Percentiles rank a stretch among this genome's conserved stretches.
Conservation (phyloP, 2,113 vertebrate species). For the Chaenocephalus aceratus region DNA sequence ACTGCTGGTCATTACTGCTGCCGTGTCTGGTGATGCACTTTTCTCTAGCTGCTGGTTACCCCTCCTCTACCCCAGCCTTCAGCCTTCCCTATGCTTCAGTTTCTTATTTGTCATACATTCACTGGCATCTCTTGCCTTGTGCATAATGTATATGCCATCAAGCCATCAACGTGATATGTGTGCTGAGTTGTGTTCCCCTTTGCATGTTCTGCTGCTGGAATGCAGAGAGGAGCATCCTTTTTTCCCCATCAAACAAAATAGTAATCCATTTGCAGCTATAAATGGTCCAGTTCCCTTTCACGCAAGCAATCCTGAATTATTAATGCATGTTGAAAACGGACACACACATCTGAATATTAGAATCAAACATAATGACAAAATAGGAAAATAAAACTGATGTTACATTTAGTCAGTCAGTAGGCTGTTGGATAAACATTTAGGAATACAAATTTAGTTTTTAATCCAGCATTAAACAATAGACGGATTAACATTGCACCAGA, state of each 20-base stretch:
- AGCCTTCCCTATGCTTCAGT: constrained; percentile 14
- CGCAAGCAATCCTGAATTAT: constrained; percentile 60
- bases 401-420: neutral
- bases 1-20: constrained; percentile 4
- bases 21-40: constrained; percentile 3
- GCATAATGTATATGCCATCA: constrained; percentile 55
- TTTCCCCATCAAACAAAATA: constrained; percentile 19
- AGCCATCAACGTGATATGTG: constrained; percentile 23
- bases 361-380: constrained; percentile 20
- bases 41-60: constrained; percentile 26
- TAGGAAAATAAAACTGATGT: neutral
- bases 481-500: constrained; percentile 25
- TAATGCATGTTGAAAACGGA: constrained; percentile 44
- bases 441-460: constrained; percentile 1
- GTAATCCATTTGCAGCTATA: constrained; percentile 61
- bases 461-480: constrained; percentile 34
- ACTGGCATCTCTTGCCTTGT: constrained; percentile 45
- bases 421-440: constrained; percentile 8
- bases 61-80: constrained; percentile 20
- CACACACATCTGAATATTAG: constrained; percentile 6
- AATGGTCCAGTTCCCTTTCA: constrained; percentile 46
- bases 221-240: constrained; percentile 29
- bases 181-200: constrained; percentile 30
- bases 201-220: constrained; percentile 36
- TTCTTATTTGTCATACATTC: constrained; percentile 63